Base-by-base conservation (phyloP, 2,888 invertebrate genomes). In the Amphipyra berbera region DNA sequence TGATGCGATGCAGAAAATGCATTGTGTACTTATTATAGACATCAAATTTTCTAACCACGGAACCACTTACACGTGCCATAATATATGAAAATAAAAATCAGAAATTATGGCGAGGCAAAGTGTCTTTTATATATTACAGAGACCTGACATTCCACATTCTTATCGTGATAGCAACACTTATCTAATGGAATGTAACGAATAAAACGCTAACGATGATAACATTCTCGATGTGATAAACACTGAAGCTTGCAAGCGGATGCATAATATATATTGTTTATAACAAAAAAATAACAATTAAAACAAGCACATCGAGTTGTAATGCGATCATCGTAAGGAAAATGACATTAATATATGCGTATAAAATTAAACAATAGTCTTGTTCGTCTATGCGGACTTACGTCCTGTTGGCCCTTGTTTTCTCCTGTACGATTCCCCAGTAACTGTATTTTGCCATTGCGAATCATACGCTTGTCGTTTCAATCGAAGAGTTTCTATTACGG, bases 361-460 rank as follows among this genome's bases (percentile, higher is more conserved):
- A 58, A 67, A 61, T 46, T 40, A 64, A 72, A 59, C 47, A 54
- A 44, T 70, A 68, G 63, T 73, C 63, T 79, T 67, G 61, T 82
- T 61, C 81, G 76, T 86, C 80, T 87, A 87, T 85, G 69, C 76
- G 86, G 91, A 96, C 96, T 96, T 96, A 96, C 96, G 95, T 90
- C 96, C 96, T 83, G 95, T 93, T 80, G 95, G 94, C 89, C 95
- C 96, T 88, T 96, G 96, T 90, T 96, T 96, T 87, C 96, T 95
- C 82, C 96, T 95, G 92, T 96, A 96, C 74, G 92, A 91, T 87
- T 95, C 95, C 77, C 88, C 93, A 78, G 89, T 81, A 66, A 83
- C 78, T 73, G 84, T 79, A 83, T 86, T 89, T 83, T 85, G 84
- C 93, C 93, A 93, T 80, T 90, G 92, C 68, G 87, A 76, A 81